Evolutionary conservation across 2,113 vertebrate species (phyloP), one percentile per base, ranked within the genome.

Genomic region (Struthidea cinerea): DNA sequence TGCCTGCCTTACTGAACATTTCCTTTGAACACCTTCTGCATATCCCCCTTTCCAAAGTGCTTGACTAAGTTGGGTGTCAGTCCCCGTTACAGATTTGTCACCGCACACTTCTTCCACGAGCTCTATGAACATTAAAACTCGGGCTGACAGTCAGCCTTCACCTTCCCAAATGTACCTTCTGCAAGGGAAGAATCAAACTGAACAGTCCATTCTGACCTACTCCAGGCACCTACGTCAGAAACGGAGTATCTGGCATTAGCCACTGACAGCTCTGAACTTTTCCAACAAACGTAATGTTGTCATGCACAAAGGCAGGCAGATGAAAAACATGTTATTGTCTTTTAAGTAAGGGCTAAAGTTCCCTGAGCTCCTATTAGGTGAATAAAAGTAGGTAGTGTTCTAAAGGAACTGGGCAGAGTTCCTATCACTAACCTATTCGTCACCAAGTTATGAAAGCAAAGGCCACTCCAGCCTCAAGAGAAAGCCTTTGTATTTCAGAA

Each of bases 261-360:
- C 97, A 97, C 96, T 99, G 99, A 99, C 99, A 99, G 99, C 98
- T 97, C 91, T 99, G 99, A 99, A 99, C 99, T 99, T 99, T 99
- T 99, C 99, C 99, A 97, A 98, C 97, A 97, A 95, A 94, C 86
- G 87, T 78, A 81, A 97, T 96, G 98, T 97, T 98, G 98, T 98
- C 97, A 95, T 96, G 95, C 95, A 87, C 94, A 64, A 96, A 96
- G 89, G 96, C 84, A 88, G 94, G 30, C 89, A 90, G 95, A 95
- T 96, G 97, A 97, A 97, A 97, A 98, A 97, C 80, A 91, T 79
- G 90, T 87, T 89, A 94, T 84, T 91, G 84, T 96, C 96, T 96
- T 96, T 82, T 86, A 60, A 89, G 94, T 85, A 92, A 93, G 87
- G 97, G 96, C 96, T 97, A 95, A 97, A 91, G 96, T 96, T 96